Evolutionary conservation across 2,888 invertebrate species (phyloP).

Genomic region (Agrotis segetum): DNA sequence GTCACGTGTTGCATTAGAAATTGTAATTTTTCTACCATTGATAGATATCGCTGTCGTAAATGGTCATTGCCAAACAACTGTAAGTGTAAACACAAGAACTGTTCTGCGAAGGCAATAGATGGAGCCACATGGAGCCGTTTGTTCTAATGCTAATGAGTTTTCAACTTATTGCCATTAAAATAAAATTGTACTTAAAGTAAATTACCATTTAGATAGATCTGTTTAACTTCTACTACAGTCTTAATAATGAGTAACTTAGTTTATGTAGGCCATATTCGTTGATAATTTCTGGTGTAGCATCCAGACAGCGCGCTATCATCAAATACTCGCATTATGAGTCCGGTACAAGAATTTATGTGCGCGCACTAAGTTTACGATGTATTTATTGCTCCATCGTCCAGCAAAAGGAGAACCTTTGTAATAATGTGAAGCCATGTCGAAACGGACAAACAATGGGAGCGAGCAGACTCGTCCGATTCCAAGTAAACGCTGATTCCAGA

Average conservation of each 20-base stretch:
- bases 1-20: slow-evolving; percentile 54
- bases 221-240: slow-evolving; percentile 21
- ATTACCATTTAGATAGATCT: slow-evolving; percentile 34
- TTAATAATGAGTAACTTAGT: not conserved
- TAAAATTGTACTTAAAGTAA: slow-evolving; percentile 30
- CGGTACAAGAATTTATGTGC: slow-evolving; percentile 75
- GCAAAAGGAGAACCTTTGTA: slow-evolving; percentile 70
- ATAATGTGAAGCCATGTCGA: slow-evolving; percentile 75
- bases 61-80: slow-evolving; percentile 60
- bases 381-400: slow-evolving; percentile 76
- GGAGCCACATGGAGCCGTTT: slow-evolving; percentile 62
- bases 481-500: slow-evolving; percentile 76
- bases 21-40: slow-evolving; percentile 42
- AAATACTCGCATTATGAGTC: slow-evolving; percentile 72
- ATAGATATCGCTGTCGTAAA: slow-evolving; percentile 39
- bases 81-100: slow-evolving; percentile 58
- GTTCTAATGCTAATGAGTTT: slow-evolving; percentile 47
- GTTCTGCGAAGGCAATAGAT: slow-evolving; percentile 66
- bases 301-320: slow-evolving; percentile 59
- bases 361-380: slow-evolving; percentile 77
- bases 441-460: slow-evolving; percentile 78
- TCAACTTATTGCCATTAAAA: slow-evolving; percentile 30
- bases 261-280: slow-evolving; percentile 13
- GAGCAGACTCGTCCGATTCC: slow-evolving; percentile 73
- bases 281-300: slow-evolving; percentile 29